A percentile compares a stretch with the other conserved stretches of the same genome.
Conservation (phyloP, 2,888 invertebrate species). For the Platycheirus albimanus region DNA sequence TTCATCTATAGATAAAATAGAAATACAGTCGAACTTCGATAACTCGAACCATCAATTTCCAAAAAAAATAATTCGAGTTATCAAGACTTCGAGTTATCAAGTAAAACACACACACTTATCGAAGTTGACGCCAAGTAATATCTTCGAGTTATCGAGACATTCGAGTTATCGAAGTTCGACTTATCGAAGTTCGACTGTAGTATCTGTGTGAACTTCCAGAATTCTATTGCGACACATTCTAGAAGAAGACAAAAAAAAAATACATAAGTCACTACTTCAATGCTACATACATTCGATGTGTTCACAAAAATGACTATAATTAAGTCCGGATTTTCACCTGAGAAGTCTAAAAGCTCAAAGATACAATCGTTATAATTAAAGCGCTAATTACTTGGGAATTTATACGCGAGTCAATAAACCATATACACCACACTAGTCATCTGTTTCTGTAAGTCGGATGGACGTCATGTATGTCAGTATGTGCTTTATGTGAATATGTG, state of each 20-base stretch:
- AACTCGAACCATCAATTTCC: too few relatives aligned
- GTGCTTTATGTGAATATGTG: constrained; percentile 36
- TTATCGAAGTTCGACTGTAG: too few relatives aligned
- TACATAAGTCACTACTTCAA: constrained; percentile 41
- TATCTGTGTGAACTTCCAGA: constrained; percentile 47
- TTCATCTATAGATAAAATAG: too few relatives aligned
- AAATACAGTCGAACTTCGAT: too few relatives aligned
- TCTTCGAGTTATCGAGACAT: too few relatives aligned
- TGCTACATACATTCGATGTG: constrained; percentile 48
- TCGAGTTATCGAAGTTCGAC: too few relatives aligned
- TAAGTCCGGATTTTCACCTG: constrained; percentile 55
- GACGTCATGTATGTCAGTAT: constrained; percentile 16
- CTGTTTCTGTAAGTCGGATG: background rate
- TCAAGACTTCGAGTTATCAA: too few relatives aligned
- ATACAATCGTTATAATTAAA: constrained; percentile 51
- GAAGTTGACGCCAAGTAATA: too few relatives aligned
- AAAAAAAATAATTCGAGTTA: too few relatives aligned
- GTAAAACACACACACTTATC: too few relatives aligned
- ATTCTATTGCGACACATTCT: constrained; percentile 50
- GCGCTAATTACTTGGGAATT: constrained; percentile 56
- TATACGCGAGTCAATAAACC: constrained; percentile 36
- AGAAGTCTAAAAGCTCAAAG: constrained; percentile 48
- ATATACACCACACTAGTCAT: constrained; percentile 9
- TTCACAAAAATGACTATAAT: constrained; percentile 31
- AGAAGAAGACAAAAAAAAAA: constrained; percentile 1